Base-by-base conservation (phyloP, 2,888 invertebrate species). In the Trissonchulus latispiculum region DNA sequence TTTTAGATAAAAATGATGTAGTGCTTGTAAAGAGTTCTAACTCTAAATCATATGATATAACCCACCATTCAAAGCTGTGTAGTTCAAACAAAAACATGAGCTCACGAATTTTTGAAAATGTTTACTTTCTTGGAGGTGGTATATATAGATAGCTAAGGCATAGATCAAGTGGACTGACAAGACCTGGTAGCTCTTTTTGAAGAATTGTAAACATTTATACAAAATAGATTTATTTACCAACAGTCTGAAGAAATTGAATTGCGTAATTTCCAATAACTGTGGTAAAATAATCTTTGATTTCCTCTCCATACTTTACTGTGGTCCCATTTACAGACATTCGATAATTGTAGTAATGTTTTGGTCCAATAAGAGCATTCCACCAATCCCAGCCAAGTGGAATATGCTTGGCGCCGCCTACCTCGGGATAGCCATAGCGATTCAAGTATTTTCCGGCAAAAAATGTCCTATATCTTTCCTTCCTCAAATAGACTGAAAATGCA, bases 391-490 rank as follows among this genome's bases (percentile, higher is more conserved):
- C 95, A 0, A 87, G 86, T 0, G 95, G 95, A 0, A 93, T 86
- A 76, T 88, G 86, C 18, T 84, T 81, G 0, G 89, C 87, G 0
- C 90, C 90, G 1, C 90, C 90, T 0, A 86, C 85, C 0, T 78
- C 78, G 71, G 83, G 80, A 0, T 80, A 78, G 0, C 90, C 90
- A 80, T 90, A 91, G 89, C 90, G 87, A 85, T 95, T 95, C 77
- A 95, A 86, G 85, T 95, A 95, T 86, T 95, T 95, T 70, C 95
- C 95, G 77, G 91, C 93, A 83, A 92, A 95, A 82, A 94, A 93
- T 0, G 93, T 95, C 2, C 85, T 87, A 81, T 95, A 95, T 3
- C 86, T 86, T 0, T 88, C 88, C 0, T 85, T 81, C 72, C 90
- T 87, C 37, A 68, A n/a, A 18, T 15, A 8, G 15, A 36, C 82